phyloP scores from a whole-genome alignment of 2,797 vertebrate genomes.

The Ptychobarbus kaznakovi region DNA sequence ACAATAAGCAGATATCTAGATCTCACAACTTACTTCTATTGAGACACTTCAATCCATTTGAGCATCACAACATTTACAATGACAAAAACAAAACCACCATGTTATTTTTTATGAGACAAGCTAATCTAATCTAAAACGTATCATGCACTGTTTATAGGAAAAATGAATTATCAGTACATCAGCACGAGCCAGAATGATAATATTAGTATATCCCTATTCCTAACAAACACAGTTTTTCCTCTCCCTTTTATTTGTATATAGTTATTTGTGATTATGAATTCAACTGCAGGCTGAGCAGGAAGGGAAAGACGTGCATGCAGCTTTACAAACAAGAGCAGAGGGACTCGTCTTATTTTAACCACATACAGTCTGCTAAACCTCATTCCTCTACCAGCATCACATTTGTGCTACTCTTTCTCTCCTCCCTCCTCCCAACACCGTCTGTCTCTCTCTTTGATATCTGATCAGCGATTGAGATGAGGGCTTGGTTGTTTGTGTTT shows the following conservation, averaged over 20 bases:
- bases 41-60: not conserved
- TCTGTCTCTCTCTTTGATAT: not conserved
- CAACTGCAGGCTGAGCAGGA: not conserved
- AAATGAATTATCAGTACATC: not conserved
- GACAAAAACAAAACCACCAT: not conserved
- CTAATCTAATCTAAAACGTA: not conserved
- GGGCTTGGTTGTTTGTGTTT: constrained; percentile 24
- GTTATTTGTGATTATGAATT: constrained; percentile 5
- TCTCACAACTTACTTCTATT: not conserved
- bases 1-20: not conserved
- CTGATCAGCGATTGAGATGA: constrained; percentile 11
- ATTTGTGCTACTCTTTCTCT: constrained; percentile 1
- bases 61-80: not conserved
- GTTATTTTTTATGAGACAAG: not conserved
- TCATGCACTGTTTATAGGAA: not conserved
- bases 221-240: not conserved
- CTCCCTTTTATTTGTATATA: not conserved
- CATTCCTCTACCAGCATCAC: not conserved
- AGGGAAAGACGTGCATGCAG: not conserved
- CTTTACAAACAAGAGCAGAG: not conserved
- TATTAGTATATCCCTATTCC: not conserved
- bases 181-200: not conserved
- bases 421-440: not conserved
- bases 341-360: not conserved
- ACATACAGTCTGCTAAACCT: not conserved